Evolutionary conservation across 2,113 vertebrate genomes (phyloP).

Genomic region (Microtus richardsoni): DNA sequence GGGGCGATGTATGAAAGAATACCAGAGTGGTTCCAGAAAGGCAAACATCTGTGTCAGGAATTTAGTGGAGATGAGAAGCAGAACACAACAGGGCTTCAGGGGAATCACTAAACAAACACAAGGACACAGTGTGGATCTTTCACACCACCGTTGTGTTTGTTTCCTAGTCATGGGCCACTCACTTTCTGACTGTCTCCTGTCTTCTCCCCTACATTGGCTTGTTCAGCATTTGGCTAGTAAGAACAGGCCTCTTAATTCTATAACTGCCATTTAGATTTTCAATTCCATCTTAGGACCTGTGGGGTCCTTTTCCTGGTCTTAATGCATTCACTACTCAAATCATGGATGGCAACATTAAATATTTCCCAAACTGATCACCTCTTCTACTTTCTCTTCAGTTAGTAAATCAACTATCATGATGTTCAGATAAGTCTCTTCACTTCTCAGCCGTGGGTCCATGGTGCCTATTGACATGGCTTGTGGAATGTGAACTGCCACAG

Average conservation of each 20-base stretch:
- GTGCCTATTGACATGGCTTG: not conserved
- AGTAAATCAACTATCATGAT: conserved; percentile 42
- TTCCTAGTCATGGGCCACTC: not conserved
- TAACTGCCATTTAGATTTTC: conserved; percentile 28
- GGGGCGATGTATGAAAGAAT: not conserved
- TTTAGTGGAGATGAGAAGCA: not conserved
- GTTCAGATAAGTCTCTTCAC: conserved; percentile 29
- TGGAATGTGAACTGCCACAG: conserved; percentile 12
- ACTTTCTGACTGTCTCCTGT: conserved; percentile 13
- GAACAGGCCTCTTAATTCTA: not conserved
- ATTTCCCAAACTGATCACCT: conserved; percentile 10
- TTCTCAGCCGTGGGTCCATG: not conserved
- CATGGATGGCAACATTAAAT: conserved; percentile 1
- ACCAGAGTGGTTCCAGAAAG: not conserved
- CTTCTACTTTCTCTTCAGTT: conserved; percentile 29
- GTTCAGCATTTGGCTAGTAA: not conserved
- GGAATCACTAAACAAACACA: not conserved
- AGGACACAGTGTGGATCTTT: not conserved
- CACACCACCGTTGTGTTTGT: not conserved
- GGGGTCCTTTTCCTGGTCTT: conserved; percentile 1
- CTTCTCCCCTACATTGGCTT: conserved; percentile 4
- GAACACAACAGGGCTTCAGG: not conserved
- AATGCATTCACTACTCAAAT: not conserved
- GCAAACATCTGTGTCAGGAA: not conserved
- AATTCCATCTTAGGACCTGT: conserved; percentile 5